Base-by-base conservation (phyloP, 2,113 vertebrate species). In the Aspidoscelis tigris region DNA sequence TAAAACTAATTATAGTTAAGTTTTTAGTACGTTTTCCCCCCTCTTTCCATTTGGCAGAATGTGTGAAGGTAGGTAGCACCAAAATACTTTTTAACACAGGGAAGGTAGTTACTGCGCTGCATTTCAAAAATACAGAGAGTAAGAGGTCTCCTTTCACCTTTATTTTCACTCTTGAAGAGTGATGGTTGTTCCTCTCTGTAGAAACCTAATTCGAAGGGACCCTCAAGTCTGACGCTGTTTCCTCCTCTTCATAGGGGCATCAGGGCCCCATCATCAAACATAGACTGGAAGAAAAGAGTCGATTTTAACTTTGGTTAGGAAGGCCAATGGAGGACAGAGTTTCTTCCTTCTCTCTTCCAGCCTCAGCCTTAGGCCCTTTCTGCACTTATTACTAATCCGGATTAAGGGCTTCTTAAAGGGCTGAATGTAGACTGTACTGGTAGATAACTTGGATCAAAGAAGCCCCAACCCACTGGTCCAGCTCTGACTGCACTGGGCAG, bases 131-230 rank as follows among this genome's bases (percentile, higher is more conserved):
- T 8, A 4, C 47, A 33, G 24, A 33, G 50, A 76, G 20, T 5
- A 20, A 21, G 7, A 3, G 26, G 50, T 12, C 24, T 53, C 20
- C 8, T 50, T n/a, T 53, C 6, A 7, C 44, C 44, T 50, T 71
- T 39, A 16, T 39, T 41, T 21, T 7, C 20, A 10, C 58, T 83
- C 43, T 76, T 72, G 88, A 69, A 22, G 0, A 4, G 18, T 2
- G 47, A 87, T 44, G 77, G 41, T n/a, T 76, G 72, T 47, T 70
- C n/a, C 71, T 58, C 86, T 4, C 20, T 76, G 68, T 21, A 80
- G 68, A 64, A 79, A 65, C 87, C 10, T 0, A 66, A 68, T 4
- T 44, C 26, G 3, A 72, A 20, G 41, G 14, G 7, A 87, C 53
- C 61, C 81, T 33, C n/a, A 66, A 64, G 75, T 77, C 24, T 33